A percentile compares a stretch with the other conserved stretches of the same genome.
Conservation (phyloP, 1,140 invertebrate species). For the Brachionus koreanus region DNA sequence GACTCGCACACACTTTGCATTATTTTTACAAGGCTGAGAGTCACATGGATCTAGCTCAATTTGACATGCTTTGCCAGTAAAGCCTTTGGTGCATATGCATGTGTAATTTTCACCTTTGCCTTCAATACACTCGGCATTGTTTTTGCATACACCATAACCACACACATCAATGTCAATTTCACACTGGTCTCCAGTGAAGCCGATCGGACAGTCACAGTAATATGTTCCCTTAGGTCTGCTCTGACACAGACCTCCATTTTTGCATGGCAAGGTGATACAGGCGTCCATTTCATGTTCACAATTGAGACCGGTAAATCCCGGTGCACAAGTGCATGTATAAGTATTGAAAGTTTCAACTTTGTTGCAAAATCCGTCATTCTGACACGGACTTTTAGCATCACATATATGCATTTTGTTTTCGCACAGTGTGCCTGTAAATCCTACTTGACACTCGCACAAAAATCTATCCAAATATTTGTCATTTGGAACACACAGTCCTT, state of each 20-base stretch:
- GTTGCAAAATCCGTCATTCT: slow-evolving; percentile 19
- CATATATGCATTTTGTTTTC: background rate
- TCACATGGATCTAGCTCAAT: slow-evolving; percentile 33
- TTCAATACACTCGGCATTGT: slow-evolving; percentile 25
- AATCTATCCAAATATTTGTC: background rate
- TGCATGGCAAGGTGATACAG: background rate
- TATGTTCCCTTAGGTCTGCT: background rate
- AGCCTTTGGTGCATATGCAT: slow-evolving; percentile 46
- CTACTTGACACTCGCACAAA: background rate
- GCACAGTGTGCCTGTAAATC: background rate
- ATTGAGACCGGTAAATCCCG: slow-evolving; percentile 69
- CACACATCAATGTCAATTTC: slow-evolving; percentile 30
- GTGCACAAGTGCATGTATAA: slow-evolving; percentile 66
- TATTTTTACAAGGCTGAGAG: background rate
- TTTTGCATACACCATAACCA: background rate
- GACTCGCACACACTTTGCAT: background rate
- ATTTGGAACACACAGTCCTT: slow-evolving; percentile 2
- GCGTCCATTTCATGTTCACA: slow-evolving; percentile 63
- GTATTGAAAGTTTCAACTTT: slow-evolving; percentile 9
- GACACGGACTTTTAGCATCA: background rate
- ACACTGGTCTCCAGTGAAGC: background rate
- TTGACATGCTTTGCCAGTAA: slow-evolving; percentile 45
- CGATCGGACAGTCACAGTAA: slow-evolving; percentile 32
- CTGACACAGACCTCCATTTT: slow-evolving; percentile 36
- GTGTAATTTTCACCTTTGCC: slow-evolving; percentile 28